A percentile compares a stretch with the other conserved stretches of the same genome.
Evolutionary conservation across 2,113 vertebrate species (phyloP).

Genomic region (Lamprotornis superbus): DNA sequence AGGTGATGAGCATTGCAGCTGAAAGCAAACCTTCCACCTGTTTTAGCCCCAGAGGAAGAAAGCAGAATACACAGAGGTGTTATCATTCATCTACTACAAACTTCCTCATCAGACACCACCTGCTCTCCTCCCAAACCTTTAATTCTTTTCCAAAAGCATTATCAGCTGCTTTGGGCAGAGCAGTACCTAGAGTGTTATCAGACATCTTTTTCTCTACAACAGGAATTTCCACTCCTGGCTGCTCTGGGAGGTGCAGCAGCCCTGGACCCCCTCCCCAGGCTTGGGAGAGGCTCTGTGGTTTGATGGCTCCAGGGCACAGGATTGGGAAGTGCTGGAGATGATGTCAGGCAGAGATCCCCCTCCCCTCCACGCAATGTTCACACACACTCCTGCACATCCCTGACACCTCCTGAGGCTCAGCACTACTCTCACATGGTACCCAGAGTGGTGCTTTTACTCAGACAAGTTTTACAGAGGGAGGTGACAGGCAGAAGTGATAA

Average conservation of each 20-base stretch:
- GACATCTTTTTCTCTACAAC: background rate
- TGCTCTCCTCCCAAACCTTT: background rate
- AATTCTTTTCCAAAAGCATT: conserved; percentile 1
- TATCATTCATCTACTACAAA: background rate
- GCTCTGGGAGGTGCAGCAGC: background rate
- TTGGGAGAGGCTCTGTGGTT: background rate
- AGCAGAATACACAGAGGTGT: background rate
- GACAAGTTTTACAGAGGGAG: background rate
- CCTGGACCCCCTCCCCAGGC: background rate
- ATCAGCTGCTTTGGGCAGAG: background rate
- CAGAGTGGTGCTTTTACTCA: background rate
- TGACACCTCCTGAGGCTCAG: background rate
- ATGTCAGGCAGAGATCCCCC: background rate
- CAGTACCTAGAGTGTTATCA: background rate
- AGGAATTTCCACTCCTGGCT: background rate
- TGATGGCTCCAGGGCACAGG: background rate
- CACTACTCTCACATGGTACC: rapidly evolving
- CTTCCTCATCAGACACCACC: background rate
- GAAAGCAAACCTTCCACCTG: background rate
- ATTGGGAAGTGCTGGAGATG: background rate
- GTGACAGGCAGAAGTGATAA: background rate
- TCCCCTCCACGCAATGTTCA: rapidly evolving
- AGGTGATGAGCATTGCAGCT: background rate
- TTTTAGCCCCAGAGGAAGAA: background rate
- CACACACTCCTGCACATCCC: background rate